Conservation (phyloP, 2,888 invertebrate genomes). For the Temnothorax ravouxi region DNA sequence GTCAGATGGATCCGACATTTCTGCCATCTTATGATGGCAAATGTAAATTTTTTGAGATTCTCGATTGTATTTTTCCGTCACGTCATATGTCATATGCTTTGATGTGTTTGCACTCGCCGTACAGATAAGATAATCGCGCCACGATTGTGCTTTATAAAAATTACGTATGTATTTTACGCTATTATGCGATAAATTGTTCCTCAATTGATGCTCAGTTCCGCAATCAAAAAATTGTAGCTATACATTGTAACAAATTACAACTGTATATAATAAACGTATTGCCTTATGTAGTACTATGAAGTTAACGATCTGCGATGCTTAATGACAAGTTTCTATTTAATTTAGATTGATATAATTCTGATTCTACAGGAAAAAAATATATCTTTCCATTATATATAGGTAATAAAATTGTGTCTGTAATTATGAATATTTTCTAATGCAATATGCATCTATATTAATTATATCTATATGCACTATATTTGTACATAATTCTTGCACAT, state of each 20-base stretch:
- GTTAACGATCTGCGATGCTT: no score
- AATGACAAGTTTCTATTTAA: no score
- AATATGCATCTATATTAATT: background rate
- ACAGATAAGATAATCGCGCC: background rate
- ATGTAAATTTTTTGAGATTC: background rate
- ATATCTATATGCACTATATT: no score
- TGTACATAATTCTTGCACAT: no score
- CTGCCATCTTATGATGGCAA: background rate
- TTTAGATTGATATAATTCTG: no score
- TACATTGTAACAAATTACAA: no score
- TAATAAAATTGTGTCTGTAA: background rate
- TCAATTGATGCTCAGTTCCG: background rate
- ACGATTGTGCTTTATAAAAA: background rate
- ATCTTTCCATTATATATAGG: no score
- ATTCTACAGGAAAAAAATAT: no score
- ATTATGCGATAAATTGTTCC: background rate
- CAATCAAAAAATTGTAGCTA: background rate
- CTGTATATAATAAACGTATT: no score
- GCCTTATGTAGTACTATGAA: no score
- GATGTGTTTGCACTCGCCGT: background rate
- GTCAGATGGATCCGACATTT: background rate
- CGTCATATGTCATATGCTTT: background rate
- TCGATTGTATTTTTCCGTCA: background rate
- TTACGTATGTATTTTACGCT: background rate
- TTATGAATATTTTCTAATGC: background rate